These are phyloP conservation scores for Onychorhynchus coronatus DNA, from an alignment of 2,113 vertebrate genomes.

Conservation along the genomic window DNA sequence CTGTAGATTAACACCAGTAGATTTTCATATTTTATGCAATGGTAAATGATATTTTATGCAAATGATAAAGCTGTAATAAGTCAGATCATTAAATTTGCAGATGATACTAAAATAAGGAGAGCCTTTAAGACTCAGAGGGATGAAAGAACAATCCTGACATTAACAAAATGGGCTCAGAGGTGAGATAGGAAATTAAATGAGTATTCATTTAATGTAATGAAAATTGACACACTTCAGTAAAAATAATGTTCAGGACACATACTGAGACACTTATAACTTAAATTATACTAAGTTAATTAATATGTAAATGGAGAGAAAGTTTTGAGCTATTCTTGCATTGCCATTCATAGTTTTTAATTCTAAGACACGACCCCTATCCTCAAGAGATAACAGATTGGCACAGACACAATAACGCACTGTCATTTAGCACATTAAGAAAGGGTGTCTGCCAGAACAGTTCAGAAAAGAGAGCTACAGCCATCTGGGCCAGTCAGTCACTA, in stretches of 20 bases:
- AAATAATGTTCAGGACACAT: conserved; percentile 18
- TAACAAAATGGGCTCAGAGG: conserved; percentile 29
- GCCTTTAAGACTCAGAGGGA: conserved; percentile 30
- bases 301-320: not conserved
- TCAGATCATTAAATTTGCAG: conserved; percentile 59
- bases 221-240: conserved; percentile 26
- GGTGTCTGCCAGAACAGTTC: not conserved
- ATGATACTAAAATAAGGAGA: conserved; percentile 45
- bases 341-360: not conserved
- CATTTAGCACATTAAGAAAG: not conserved
- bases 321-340: not conserved
- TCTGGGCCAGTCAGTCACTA: not conserved
- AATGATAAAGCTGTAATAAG: conserved; percentile 45
- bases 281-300: not conserved
- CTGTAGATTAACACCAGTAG: conserved; percentile 12
- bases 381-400: not conserved
- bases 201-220: conserved; percentile 11
- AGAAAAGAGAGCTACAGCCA: not conserved
- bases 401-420: not conserved
- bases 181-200: conserved; percentile 24
- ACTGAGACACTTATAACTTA: not conserved
- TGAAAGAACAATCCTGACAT: conserved; percentile 38
- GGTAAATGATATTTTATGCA: conserved; percentile 60
- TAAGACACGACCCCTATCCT: not conserved
- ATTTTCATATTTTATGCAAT: conserved; percentile 58